These are phyloP conservation scores for Cariama cristata DNA, from an alignment of 2,113 vertebrate genomes.

Conservation along the genomic window DNA sequence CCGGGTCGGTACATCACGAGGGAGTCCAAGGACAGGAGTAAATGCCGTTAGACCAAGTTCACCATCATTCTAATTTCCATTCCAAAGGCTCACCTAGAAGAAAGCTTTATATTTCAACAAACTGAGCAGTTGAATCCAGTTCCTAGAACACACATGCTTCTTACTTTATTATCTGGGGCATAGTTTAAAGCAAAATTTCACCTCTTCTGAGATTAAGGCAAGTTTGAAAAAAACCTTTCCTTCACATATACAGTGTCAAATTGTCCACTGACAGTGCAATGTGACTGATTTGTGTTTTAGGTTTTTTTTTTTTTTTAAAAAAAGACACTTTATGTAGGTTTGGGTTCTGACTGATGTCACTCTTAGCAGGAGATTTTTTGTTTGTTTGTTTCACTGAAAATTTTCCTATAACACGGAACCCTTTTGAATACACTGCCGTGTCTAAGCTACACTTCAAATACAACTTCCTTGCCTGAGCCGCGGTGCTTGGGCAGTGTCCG, in stretches of 20 bases:
- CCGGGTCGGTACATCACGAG: neutral
- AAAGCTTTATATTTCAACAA: neutral
- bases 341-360: neutral
- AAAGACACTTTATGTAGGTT: neutral
- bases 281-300: neutral
- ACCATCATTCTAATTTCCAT: neutral
- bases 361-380: neutral
- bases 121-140: neutral
- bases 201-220: neutral
- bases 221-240: neutral
- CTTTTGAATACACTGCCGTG: fast-evolving
- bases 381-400: neutral
- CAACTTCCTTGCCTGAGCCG: neutral
- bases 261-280: neutral
- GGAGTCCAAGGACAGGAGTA: neutral
- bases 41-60: neutral
- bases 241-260: neutral
- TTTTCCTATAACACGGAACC: fast-evolving
- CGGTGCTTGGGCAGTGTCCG: neutral
- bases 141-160: neutral
- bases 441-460: neutral
- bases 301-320: neutral
- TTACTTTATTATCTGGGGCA: neutral
- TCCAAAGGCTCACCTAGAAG: neutral
- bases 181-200: neutral